Percentiles rank a stretch among this genome's conserved stretches.
Conservation (phyloP, 1,140 invertebrate species). For the Whitmania pigra region DNA sequence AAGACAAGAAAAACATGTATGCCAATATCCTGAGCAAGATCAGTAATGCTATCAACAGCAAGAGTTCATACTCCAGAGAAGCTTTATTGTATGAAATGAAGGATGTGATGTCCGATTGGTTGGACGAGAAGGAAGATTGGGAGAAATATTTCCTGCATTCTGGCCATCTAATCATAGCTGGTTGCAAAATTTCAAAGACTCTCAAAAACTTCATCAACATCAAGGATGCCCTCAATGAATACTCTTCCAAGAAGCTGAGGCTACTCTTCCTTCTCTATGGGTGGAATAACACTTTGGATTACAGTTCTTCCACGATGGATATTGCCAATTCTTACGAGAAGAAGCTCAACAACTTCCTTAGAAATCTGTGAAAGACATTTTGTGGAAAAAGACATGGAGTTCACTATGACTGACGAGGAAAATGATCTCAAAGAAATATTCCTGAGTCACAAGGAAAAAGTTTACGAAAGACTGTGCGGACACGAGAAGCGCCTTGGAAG, state of each 20-base stretch:
- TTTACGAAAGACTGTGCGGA: slow-evolving; percentile 82
- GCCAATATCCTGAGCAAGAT: slow-evolving; percentile 49
- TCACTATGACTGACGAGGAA: slow-evolving; percentile 41
- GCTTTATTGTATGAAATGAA: slow-evolving; percentile 52
- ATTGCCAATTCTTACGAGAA: slow-evolving; percentile 81
- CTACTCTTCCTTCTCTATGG: slow-evolving; percentile 89
- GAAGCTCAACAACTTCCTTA: slow-evolving; percentile 82
- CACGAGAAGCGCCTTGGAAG: slow-evolving; percentile 69
- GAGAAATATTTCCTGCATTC: slow-evolving; percentile 96
- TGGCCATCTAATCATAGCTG: slow-evolving; percentile 93
- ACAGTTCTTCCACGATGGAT: slow-evolving; percentile 88
- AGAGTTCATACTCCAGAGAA: no score
- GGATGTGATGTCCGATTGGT: slow-evolving; percentile 82
- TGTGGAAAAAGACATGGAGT: slow-evolving; percentile 47
- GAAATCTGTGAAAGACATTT: slow-evolving; percentile 79
- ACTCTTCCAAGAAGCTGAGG: slow-evolving; percentile 74
- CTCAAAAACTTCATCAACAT: slow-evolving; percentile 98
- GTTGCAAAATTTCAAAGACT: slow-evolving; percentile 99
- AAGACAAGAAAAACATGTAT: slow-evolving; percentile 74
- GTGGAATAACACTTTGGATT: slow-evolving; percentile 96
- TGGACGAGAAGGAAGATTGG: slow-evolving; percentile 75
- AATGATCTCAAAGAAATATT: slow-evolving; percentile 46
- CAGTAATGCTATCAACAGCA: no score
- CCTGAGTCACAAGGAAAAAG: slow-evolving; percentile 51
- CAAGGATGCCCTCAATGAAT: slow-evolving; percentile 71